Evolutionary conservation across 1,140 invertebrate species (phyloP), one percentile per base, ranked within the genome.

Genomic region (Lordiphosa collinella): DNA sequence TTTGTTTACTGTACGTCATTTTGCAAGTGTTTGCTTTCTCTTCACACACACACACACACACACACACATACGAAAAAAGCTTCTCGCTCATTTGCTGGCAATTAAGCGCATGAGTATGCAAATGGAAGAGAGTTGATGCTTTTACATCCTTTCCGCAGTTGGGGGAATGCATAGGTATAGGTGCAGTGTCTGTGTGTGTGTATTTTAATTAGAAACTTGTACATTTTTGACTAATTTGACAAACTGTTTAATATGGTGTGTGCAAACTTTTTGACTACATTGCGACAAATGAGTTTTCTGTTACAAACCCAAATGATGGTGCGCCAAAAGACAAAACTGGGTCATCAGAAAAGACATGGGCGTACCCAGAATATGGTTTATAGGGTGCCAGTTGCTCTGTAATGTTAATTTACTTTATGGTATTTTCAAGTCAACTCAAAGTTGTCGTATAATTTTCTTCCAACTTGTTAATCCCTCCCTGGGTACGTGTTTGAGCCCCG

Each of bases 181-280:
- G 25, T 29, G 6, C 25, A 1, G 3, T 54, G 32, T 53, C 31
- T 37, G 18, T 56, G 41, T 64, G 68, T 61, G 54, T 62, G 66
- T 66, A 43, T 67, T 82, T 80, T 82, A 82, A 82, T 80, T 82
- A 82, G 70, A 80, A 82, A 80, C 76, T 80, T 80, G 76, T 80
- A 75, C 66, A 61, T 82, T 82, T 29, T 82, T 71, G 76, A 76
- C 64, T 80, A 82, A 80, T 80, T 80, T 82, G 76, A 82, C 70
- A 80, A 80, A 80, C 82, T 80, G 76, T 82, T 80, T 80, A 71
- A 79, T 29, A 73, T 64, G 69, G 56, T 47, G 76, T 65, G 63
- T 57, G 74, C 56, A 68, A 79, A 79, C 76, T 71, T 80, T 82
- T 59, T 46, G 46, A 46, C 52, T 49, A 59, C 70, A 79, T 63